These are phyloP conservation scores for Cisticola juncidis DNA, from an alignment of 2,113 vertebrate species.

Conservation along the genomic window DNA sequence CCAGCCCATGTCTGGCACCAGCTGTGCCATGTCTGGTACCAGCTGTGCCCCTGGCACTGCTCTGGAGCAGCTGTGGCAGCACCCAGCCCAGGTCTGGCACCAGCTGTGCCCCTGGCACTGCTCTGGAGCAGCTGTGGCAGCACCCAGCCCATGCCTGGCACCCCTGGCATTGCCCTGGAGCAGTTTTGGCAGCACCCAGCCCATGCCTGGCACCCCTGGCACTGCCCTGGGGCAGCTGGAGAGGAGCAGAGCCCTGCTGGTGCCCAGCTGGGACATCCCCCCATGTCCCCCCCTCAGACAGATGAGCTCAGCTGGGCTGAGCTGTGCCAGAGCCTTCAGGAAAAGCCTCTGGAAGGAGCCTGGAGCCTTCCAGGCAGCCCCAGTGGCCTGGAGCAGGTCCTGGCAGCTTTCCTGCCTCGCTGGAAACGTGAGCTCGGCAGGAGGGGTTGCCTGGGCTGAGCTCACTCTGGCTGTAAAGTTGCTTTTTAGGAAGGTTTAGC, in stretches of 20 bases:
- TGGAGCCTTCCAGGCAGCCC: conserved; percentile 45
- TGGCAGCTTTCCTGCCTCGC: neutral
- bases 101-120: neutral
- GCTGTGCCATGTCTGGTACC: neutral
- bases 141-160: neutral
- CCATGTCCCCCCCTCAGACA: neutral
- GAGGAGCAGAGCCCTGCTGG: neutral
- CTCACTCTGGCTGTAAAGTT: conserved; percentile 53
- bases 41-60: fast-evolving
- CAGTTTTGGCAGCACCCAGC: neutral
- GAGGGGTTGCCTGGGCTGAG: conserved; percentile 60
- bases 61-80: neutral
- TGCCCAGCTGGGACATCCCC: neutral
- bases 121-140: no score
- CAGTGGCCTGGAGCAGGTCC: conserved; percentile 49
- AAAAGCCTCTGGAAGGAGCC: conserved; percentile 47
- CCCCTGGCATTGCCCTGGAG: neutral
- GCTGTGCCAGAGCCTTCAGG: conserved; percentile 59
- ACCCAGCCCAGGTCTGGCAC: neutral
- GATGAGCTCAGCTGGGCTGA: conserved; percentile 40
- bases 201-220: neutral
- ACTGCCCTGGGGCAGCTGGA: neutral
- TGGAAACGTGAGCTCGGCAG: conserved; percentile 51
- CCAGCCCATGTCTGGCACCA: neutral
- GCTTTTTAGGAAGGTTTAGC: conserved; percentile 64